Conservation (phyloP, 2,797 vertebrate species). For the Buphagus erythrorhynchus region DNA sequence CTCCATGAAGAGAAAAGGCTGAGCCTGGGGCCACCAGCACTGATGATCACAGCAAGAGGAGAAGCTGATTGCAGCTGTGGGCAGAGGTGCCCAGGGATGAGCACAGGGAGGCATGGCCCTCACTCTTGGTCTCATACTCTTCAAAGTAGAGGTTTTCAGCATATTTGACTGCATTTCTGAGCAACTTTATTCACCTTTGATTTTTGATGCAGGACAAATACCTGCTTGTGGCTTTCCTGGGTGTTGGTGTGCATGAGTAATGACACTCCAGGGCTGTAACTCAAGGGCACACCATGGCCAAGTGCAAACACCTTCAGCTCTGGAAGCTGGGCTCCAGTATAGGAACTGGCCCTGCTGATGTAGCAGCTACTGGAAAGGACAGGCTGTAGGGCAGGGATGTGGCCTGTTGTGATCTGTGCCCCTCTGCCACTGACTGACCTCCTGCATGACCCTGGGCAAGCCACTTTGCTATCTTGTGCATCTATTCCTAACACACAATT, state of each 20-base stretch:
- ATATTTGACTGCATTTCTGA: not conserved
- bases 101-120: not conserved
- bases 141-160: not conserved
- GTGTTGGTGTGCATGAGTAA: rapidly evolving
- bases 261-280: not conserved
- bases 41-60: not conserved
- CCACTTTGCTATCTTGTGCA: not conserved
- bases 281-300: not conserved
- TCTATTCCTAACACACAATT: not conserved
- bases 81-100: not conserved
- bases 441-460: not conserved
- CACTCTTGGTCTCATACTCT: not conserved
- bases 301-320: not conserved
- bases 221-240: not conserved
- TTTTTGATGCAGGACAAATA: not conserved
- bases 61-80: not conserved
- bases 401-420: not conserved
- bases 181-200: not conserved
- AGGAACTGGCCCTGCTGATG: not conserved
- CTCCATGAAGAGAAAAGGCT: not conserved
- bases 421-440: rapidly evolving
- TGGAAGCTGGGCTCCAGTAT: not conserved
- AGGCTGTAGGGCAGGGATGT: not conserved
- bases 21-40: not conserved
- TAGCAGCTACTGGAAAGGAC: not conserved